Conservation (phyloP, 2,888 invertebrate species). For the Adelognathus sp. region DNA sequence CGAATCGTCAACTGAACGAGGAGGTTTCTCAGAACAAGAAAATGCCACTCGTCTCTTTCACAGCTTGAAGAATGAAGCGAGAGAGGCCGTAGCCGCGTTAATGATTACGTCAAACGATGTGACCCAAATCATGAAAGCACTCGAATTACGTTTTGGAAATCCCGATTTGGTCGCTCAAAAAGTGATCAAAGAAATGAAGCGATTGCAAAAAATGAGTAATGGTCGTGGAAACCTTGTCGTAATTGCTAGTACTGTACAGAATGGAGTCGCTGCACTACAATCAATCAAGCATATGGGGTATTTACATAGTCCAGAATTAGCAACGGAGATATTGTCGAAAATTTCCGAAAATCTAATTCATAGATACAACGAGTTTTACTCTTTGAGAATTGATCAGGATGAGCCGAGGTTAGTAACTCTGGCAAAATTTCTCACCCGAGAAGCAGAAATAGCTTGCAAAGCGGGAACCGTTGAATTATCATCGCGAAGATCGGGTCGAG, state of each 20-base stretch:
- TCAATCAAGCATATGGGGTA: constrained; percentile 16
- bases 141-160: constrained; percentile 39
- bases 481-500: neutral
- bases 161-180: neutral
- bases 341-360: constrained; percentile 6
- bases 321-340: constrained; percentile 10
- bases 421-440: neutral
- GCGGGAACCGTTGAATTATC: neutral
- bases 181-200: constrained; percentile 15
- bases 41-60: constrained; percentile 11
- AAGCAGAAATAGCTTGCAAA: constrained; percentile 20
- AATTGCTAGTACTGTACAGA: constrained; percentile 19
- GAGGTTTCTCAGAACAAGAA: constrained; percentile 24
- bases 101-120: neutral
- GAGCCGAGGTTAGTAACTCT: neutral
- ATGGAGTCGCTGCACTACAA: constrained; percentile 18
- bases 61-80: constrained; percentile 9
- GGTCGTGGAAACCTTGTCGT: neutral
- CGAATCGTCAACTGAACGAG: constrained; percentile 20
- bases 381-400: neutral
- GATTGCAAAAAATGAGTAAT: neutral
- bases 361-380: neutral
- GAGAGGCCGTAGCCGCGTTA: constrained; percentile 14
- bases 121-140: neutral
- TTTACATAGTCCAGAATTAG: constrained; percentile 31